Conservation (phyloP, 2,113 vertebrate genomes). For the Mormyrus iriodes region DNA sequence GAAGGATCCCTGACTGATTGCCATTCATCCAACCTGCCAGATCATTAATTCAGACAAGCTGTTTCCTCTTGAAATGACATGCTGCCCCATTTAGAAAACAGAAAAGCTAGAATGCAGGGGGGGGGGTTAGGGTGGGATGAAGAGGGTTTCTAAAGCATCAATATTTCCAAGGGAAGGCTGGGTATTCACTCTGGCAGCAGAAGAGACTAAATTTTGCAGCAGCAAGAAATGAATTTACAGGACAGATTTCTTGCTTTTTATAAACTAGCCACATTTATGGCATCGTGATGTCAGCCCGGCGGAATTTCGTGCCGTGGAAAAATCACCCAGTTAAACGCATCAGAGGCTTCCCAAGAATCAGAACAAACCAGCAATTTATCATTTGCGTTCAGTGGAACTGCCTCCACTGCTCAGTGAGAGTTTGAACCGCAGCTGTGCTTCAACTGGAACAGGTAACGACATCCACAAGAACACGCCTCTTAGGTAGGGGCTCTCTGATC, state of each 20-base stretch:
- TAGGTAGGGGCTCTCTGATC: background rate
- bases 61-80: background rate
- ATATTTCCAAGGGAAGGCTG: background rate
- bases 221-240: background rate
- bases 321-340: background rate
- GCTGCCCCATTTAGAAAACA: background rate
- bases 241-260: constrained; percentile 3
- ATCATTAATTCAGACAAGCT: background rate
- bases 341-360: background rate
- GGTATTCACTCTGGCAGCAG: background rate
- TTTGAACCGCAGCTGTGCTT: background rate
- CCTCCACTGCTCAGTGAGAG: background rate
- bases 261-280: background rate
- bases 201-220: background rate
- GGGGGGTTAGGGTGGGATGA: background rate
- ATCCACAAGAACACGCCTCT: background rate
- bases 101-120: background rate
- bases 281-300: background rate
- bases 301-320: background rate
- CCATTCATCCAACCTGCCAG: background rate
- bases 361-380: background rate
- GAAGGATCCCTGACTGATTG: background rate
- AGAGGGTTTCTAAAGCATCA: background rate
- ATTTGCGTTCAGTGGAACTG: background rate
- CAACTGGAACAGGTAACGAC: background rate